Base-by-base conservation (phyloP, 2,113 vertebrate species). In the Nothoprocta pentlandii region DNA sequence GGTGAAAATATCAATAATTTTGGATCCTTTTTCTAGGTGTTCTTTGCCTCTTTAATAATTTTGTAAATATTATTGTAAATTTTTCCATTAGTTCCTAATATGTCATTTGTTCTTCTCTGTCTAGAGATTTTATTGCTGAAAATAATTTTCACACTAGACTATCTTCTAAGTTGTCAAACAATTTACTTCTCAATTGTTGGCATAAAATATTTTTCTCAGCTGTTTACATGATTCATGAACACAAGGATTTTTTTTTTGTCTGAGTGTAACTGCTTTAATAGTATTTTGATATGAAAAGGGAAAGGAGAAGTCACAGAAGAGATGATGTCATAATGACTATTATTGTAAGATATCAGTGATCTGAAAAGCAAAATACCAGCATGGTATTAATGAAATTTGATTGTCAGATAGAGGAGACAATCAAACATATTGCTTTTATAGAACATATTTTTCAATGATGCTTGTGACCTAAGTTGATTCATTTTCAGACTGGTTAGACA, bases 121-220 rank as follows among this genome's bases (percentile, higher is more conserved):
- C 51, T 53, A 54, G 25, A 79, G 39, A 61, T 87, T 89, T 62
- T 78, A 1, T 49, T 95, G 47, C 7, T 68, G 58, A 69, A 71
- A 28, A 1, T 6, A 26, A 66, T 79, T 68, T 85, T 83, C 19
- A 74, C 2, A 10, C 39, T 17, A 73, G 47, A 7, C 63, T 77
- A 28, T 80, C 47, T 79, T 46, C 59, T 9, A 85, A 77, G 21
- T 25, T 87, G 63, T 12, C 32, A 89, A 94, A 86, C 17, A 67
- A 78, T 69, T 90, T 79, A 51, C 49, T 94, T 80, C 34, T 86
- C 54, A 68, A 7, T 59, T 86, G 67, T 61, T 87, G 69, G 77
- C 28, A 68, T 89, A 68, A 79, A 59, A 22, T 17, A 67, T 39
- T 83, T 69, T 92, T 94, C 68, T 73, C 61, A 58, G 61, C 30